Base-by-base conservation (phyloP, 2,888 invertebrate species). In the Cheilosia pagana region DNA sequence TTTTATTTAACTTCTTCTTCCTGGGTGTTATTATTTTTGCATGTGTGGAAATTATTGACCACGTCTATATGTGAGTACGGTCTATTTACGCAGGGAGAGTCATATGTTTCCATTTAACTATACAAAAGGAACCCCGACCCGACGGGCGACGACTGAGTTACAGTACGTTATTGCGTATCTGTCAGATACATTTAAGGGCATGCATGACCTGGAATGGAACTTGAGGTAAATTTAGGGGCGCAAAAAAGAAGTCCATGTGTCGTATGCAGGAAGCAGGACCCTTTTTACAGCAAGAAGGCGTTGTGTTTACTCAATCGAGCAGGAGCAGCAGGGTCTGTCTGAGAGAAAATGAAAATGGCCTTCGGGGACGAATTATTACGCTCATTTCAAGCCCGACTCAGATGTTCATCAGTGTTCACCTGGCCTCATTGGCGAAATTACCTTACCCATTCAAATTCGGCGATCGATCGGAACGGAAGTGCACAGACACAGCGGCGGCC, bases 351-450 rank as follows among this genome's bases (percentile, higher is more conserved):
- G 35, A 77, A 75, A 74, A 57, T 68, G 57, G 57, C 82, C 77
- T n/a, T 72, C 41, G 72, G 68, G 77, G 82, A 82, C 72, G 82
- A 82, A 82, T 82, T 74, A 82, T 60, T 62, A 21, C 50, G 77
- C 67, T 76, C 77, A 82, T 82, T 82, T 77, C 60, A 82, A 72
- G 81, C 77, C 81, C 19, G 43, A 68, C 72, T 82, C 77, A 55
- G 72, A 59, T 41, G 62, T 50, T 75, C 63, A 70, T 63, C 70
- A 59, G 76, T 67, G 76, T 67, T 78, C 78, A 74, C 78, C 68
- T 72, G 77, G 72, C 60, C 52, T 41, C 39, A 19, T 25, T 10
- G 23, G 63, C 78, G 55, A 72, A 82, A 78, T 78, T 68, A 57
- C 57, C 55, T 43, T 70, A 10, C 14, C 53, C 68, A 74, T 78